These are phyloP conservation scores for Stercorarius parasiticus DNA, from an alignment of 2,113 vertebrate genomes.

Conservation along the genomic window DNA sequence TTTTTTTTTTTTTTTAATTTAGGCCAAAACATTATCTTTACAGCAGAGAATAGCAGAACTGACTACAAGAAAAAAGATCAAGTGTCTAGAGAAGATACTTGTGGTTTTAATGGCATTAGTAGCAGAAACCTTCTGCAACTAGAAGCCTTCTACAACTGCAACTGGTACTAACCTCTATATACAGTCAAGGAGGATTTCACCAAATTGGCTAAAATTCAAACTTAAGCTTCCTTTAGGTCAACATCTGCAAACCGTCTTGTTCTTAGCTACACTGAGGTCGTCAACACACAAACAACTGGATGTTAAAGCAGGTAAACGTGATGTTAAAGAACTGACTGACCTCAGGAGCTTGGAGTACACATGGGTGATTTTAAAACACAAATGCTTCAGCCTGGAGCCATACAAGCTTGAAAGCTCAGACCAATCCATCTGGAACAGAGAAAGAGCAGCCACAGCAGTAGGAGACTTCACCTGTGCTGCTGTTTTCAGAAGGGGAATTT, in stretches of 20 bases:
- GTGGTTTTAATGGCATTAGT: neutral
- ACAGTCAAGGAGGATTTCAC: neutral
- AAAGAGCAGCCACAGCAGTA: neutral
- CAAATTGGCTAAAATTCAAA: neutral
- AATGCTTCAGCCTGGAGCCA: neutral
- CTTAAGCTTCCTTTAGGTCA: neutral
- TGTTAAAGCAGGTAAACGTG: neutral
- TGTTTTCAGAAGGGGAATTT: neutral
- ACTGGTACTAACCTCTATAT: neutral
- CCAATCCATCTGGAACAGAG: neutral
- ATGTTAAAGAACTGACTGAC: neutral
- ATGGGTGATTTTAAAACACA: accelerated
- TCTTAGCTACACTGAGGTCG: neutral
- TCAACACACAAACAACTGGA: neutral
- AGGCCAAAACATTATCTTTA: neutral
- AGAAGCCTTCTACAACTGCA: neutral
- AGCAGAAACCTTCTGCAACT: neutral
- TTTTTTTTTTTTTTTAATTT: neutral
- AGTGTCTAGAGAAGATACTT: neutral
- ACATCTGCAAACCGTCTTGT: neutral
- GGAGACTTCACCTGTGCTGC: neutral
- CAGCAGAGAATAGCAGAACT: neutral
- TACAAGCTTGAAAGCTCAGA: neutral
- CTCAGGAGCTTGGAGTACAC: neutral
- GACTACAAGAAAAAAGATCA: neutral